phyloP scores from a whole-genome alignment of 2,888 invertebrate species.

The Cremastinae sp. region DNA sequence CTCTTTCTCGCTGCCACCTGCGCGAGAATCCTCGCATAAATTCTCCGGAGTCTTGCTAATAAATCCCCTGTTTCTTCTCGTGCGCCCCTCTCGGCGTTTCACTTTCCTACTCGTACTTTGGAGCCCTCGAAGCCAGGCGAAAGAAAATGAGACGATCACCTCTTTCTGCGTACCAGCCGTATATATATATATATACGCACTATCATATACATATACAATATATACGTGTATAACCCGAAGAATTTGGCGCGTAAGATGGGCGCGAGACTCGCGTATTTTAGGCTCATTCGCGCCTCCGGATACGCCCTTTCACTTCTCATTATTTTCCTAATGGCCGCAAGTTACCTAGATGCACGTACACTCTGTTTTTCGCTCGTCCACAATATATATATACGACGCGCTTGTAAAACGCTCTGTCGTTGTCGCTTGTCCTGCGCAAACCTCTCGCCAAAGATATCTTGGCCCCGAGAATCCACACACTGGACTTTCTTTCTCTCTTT shows the following conservation, averaged over 20 bases:
- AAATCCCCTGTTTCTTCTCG: constrained; percentile 69
- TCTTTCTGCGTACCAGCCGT: not conserved
- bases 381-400: constrained; percentile 49
- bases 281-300: no score
- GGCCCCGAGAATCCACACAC: constrained; percentile 14
- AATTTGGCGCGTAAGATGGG: no score
- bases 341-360: not conserved
- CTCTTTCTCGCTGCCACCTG: constrained; percentile 60
- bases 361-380: not conserved
- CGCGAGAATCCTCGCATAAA: constrained; percentile 64
- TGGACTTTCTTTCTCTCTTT: constrained; percentile 56
- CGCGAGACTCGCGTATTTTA: no score
- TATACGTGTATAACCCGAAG: not conserved
- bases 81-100: constrained; percentile 33
- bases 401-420: constrained; percentile 73
- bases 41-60: constrained; percentile 71
- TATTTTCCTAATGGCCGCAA: not conserved
- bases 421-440: constrained; percentile 41
- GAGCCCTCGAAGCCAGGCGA: constrained; percentile 26
- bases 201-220: constrained; percentile 3
- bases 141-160: constrained; percentile 45
- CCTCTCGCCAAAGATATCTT: constrained; percentile 19
- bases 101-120: constrained; percentile 48
- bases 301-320: constrained; percentile 1
- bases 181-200: not conserved